These are phyloP conservation scores for Micromussa lordhowensis DNA, from an alignment of 92 coral and sea anemone species.

Conservation along the genomic window DNA sequence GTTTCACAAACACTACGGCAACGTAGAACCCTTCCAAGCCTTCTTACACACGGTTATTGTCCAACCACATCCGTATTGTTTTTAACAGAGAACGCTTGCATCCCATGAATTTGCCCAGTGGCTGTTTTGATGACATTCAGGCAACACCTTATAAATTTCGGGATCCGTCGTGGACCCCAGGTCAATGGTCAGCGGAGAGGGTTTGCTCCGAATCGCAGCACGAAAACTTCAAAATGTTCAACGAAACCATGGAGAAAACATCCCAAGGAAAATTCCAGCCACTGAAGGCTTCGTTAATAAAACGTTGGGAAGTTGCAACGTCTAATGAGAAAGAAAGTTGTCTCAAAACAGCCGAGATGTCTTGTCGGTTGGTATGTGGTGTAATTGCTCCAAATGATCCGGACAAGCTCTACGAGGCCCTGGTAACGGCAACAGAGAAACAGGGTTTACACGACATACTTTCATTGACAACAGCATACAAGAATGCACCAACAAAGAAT, in stretches of 20 bases:
- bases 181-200: constrained; percentile 41
- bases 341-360: constrained; percentile 42
- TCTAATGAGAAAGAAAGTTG: constrained; percentile 45
- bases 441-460: constrained; percentile 28
- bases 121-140: constrained; percentile 27
- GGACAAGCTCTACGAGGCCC: constrained; percentile 58
- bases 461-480: constrained; percentile 48
- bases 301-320: constrained; percentile 39
- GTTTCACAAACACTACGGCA: no score
- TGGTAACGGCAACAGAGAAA: constrained; percentile 6
- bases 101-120: constrained; percentile 1
- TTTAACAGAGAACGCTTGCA: constrained; percentile 25
- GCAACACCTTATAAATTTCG: constrained; percentile 21
- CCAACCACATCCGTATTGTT: constrained; percentile 30
- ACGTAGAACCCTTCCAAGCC: not conserved
- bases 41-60: constrained; percentile 8
- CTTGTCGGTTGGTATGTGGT: constrained; percentile 56
- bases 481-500: constrained; percentile 55
- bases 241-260: constrained; percentile 23
- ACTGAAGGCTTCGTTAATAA: constrained; percentile 19
- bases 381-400: constrained; percentile 64
- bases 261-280: constrained; percentile 9
- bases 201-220: constrained; percentile 20
- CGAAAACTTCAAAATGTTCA: constrained; percentile 22
- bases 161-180: constrained; percentile 40